Evolutionary conservation across 2,797 vertebrate genomes (phyloP), one percentile per base, ranked within the genome.

Genomic region (Pseudomugil tenellus): DNA sequence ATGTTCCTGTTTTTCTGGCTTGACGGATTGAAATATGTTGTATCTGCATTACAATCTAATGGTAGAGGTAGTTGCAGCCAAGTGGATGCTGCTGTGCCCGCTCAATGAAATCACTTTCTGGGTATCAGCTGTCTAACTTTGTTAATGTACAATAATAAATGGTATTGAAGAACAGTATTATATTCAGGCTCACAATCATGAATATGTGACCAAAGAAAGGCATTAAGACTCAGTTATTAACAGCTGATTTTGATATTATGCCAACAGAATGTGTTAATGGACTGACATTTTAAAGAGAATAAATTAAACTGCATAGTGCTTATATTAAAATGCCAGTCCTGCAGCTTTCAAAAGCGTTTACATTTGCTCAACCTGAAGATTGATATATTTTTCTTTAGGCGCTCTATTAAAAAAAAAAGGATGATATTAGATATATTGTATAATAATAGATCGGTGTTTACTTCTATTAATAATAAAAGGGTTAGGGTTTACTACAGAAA

Each of bases 401-500:
- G 39, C 5, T 41, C 39, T 5, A 43, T 41, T n/a, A n/a, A 8
- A 43, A 43, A n/a, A 16, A n/a, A n/a, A n/a, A n/a, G 16, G 16
- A 43, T 43, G 0, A 9, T 43, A 43, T 19, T n/a, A 41, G 39
- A 41, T 19, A n/a, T 43, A 43, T n/a, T 43, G 2, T n/a, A n/a
- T 41, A 6, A 19, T 10, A 41, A 13, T 52, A 11, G 49, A 28
- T 53, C 26, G 9, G 26, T 29, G 51, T 53, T 53, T 17, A 16
- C 3, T 60, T 16, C n/a, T 16, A 13, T n/a, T 19, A 51, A 31
- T n/a, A n/a, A n/a, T n/a, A n/a, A n/a, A n/a, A n/a, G n/a, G n/a
- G n/a, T n/a, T n/a, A n/a, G n/a, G n/a, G n/a, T 49, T 55, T 25
- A 51, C 34, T 61, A n/a, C 61, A 65, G 62, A 60, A 82, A 80